phyloP scores from a whole-genome alignment of 2,888 invertebrate species.

The Phalera bucephala region DNA sequence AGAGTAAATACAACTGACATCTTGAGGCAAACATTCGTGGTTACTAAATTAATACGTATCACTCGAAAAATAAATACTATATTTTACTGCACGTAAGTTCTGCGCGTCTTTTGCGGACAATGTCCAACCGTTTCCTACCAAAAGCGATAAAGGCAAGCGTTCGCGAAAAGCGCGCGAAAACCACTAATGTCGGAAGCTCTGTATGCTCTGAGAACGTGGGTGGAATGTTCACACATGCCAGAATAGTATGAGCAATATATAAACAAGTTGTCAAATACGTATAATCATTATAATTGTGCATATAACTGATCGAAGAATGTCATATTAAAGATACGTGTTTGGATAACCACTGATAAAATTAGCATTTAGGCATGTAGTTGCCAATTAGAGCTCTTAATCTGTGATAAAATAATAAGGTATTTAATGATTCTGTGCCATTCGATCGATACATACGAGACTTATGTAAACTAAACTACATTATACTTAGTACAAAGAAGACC shows the following conservation, averaged over 20 bases:
- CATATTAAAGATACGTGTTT: too few relatives aligned
- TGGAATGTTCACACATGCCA: constrained; percentile 43
- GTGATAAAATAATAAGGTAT: too few relatives aligned
- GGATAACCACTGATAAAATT: too few relatives aligned
- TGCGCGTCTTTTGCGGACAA: neutral
- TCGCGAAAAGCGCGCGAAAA: constrained; percentile 66
- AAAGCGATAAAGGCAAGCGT: constrained; percentile 45
- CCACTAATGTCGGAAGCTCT: constrained; percentile 51
- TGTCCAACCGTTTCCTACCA: neutral
- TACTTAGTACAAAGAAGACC: too few relatives aligned
- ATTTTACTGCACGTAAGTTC: too few relatives aligned
- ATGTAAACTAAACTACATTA: too few relatives aligned
- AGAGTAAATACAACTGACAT: constrained; percentile 46
- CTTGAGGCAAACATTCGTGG: constrained; percentile 47
- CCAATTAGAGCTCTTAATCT: too few relatives aligned
- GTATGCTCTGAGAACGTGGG: constrained; percentile 41
- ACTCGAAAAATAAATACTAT: constrained; percentile 4
- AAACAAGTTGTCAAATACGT: constrained; percentile 34
- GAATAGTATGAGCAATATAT: constrained; percentile 44
- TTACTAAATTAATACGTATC: constrained; percentile 6
- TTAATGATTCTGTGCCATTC: too few relatives aligned
- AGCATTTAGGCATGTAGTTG: too few relatives aligned
- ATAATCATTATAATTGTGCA: too few relatives aligned
- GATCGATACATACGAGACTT: too few relatives aligned
- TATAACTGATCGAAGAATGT: too few relatives aligned